phyloP scores from a whole-genome alignment of 53 echinoderm and acorn worm species.

The Astropecten irregularis region DNA sequence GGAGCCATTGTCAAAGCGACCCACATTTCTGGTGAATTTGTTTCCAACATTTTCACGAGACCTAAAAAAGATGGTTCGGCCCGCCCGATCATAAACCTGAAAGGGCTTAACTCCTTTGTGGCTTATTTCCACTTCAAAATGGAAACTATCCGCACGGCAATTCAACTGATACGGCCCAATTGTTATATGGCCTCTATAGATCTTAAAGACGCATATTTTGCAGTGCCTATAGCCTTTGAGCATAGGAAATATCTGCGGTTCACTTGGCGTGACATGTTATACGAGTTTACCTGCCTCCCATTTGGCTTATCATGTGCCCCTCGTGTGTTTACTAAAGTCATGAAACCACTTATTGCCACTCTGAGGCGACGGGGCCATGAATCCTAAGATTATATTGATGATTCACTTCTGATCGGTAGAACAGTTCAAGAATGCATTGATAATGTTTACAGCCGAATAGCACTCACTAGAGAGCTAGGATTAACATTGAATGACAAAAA shows the following conservation, averaged over 20 bases:
- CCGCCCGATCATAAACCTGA: constrained; percentile 37
- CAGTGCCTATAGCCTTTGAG: constrained; percentile 32
- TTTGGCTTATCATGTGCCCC: constrained; percentile 54
- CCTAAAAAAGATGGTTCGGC: constrained; percentile 49
- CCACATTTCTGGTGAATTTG: neutral
- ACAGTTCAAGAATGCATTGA: neutral
- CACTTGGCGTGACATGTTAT: constrained; percentile 2
- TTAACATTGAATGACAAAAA: neutral
- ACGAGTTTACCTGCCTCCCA: constrained; percentile 52
- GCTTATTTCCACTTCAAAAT: constrained; percentile 60
- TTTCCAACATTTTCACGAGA: constrained; percentile 49
- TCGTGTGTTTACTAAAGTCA: constrained; percentile 57
- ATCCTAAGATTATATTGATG: neutral
- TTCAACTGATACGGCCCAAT: constrained; percentile 3
- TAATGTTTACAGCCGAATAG: constrained; percentile 8
- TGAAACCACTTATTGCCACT: constrained; percentile 40
- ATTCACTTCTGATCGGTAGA: neutral
- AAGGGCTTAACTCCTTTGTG: constrained; percentile 20
- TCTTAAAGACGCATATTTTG: constrained; percentile 60
- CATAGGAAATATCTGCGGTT: constrained; percentile 51
- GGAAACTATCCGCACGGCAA: constrained; percentile 42
- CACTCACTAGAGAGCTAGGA: neutral
- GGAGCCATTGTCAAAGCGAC: neutral
- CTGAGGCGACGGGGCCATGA: neutral
- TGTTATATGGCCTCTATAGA: constrained; percentile 53